Percentiles rank a stretch among this genome's conserved stretches.
Conservation (phyloP, 2,888 invertebrate genomes). For the Tinea semifulvella region DNA sequence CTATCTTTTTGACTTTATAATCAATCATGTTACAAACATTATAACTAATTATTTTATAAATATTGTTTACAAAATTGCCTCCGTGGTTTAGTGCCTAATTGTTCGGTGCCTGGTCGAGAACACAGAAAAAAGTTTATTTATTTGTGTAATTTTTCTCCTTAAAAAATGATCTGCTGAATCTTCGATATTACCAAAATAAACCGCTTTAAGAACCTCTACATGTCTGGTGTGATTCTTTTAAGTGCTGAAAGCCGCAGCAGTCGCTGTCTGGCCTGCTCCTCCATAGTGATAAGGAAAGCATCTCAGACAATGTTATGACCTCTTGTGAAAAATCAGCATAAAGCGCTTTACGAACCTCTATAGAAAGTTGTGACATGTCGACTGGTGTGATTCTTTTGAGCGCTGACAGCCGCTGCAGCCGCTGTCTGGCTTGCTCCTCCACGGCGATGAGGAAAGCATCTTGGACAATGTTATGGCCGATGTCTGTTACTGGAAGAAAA, state of each 20-base stretch:
- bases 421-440: conserved; percentile 93
- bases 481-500: conserved; percentile 77
- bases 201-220: no score
- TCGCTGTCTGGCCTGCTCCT: conserved; percentile 92
- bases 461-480: conserved; percentile 87
- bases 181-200: no score
- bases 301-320: conserved; percentile 89
- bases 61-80: no score
- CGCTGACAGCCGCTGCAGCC: conserved; percentile 90
- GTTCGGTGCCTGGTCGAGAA: no score
- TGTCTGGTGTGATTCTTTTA: conserved; percentile 92
- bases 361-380: conserved; percentile 90
- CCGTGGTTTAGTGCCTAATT: no score
- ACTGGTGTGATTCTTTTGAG: conserved; percentile 93
- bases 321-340: neutral
- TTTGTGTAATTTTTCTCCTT: no score
- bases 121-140: no score
- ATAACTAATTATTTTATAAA: no score
- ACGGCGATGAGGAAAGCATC: conserved; percentile 99
- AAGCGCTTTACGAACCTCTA: conserved; percentile 70
- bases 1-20: no score
- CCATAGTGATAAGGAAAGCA: conserved; percentile 98
- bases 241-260: conserved; percentile 91
- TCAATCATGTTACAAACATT: no score
- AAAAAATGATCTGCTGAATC: no score